A percentile compares a stretch with the other conserved stretches of the same genome.
Conservation (phyloP, 2,113 vertebrate genomes). For the Nannobrachium achirus region DNA sequence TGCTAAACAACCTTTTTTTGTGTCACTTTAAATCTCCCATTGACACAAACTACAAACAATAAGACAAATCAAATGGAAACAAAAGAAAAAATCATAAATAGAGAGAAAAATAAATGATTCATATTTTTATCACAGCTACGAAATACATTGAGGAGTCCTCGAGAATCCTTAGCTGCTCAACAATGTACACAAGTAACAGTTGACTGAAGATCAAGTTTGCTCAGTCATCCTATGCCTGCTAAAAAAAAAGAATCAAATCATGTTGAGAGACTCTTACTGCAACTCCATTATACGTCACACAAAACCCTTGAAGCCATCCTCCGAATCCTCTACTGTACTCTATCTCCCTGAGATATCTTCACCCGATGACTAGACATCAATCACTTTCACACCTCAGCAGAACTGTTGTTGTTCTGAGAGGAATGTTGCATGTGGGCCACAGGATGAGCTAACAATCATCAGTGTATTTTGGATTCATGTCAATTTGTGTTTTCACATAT, state of each 20-base stretch:
- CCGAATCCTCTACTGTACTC: conserved; percentile 6
- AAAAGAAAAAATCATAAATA: too few species aligned
- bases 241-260: conserved; percentile 9
- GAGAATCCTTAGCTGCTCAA: neutral
- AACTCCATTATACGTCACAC: conserved; percentile 22
- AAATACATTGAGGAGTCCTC: too few species aligned
- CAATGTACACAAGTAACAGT: neutral
- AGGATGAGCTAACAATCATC: conserved; percentile 42
- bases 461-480: too few species aligned
- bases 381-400: conserved; percentile 3
- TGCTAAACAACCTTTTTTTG: too few species aligned
- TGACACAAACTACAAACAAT: too few species aligned
- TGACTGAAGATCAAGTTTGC: neutral
- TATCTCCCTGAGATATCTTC: conserved; percentile 26
- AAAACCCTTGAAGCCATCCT: neutral
- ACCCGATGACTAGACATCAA: neutral
- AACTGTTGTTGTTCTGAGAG: conserved; percentile 16
- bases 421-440: conserved; percentile 32
- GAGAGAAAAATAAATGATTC: too few species aligned
- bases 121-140: too few species aligned
- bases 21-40: too few species aligned
- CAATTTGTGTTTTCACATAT: too few species aligned
- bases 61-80: too few species aligned
- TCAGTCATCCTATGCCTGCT: neutral
- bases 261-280: conserved; percentile 6